Conservation (phyloP, 2,797 vertebrate species). For the Triplophysa bombifrons region DNA sequence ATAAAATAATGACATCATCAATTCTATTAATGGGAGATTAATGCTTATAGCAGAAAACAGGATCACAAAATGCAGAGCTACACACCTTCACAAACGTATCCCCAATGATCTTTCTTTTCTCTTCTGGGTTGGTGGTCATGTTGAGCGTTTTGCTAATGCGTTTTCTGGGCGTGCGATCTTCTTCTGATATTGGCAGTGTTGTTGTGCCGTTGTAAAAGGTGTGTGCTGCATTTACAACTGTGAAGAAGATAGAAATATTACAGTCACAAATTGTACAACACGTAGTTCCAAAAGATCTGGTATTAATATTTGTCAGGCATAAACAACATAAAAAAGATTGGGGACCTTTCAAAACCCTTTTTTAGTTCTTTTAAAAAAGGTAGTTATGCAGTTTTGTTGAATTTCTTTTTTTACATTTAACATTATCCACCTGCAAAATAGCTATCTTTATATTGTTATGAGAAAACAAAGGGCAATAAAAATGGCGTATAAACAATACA, state of each 20-base stretch:
- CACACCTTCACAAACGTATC: constrained; percentile 97
- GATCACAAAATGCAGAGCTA: background rate
- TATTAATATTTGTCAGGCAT: too few species aligned
- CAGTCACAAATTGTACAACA: too few species aligned
- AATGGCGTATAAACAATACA: too few species aligned
- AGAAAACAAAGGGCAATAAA: too few species aligned
- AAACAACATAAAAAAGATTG: too few species aligned
- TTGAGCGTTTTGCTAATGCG: constrained; percentile 98
- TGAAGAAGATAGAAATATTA: constrained; percentile 3
- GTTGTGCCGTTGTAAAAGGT: constrained; percentile 99
- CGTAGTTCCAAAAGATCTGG: too few species aligned
- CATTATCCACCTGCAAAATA: too few species aligned
- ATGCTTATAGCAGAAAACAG: background rate
- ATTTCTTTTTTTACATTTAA: too few species aligned
- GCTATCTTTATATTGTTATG: too few species aligned
- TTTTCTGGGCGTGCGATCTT: constrained; percentile 96
- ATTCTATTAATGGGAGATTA: background rate
- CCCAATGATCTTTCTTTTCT: constrained; percentile 98
- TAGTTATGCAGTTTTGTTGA: too few species aligned
- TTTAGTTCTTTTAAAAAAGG: too few species aligned
- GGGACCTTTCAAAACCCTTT: too few species aligned
- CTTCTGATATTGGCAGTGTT: constrained; percentile 96
- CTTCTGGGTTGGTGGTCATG: constrained; percentile 98
- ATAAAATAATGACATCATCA: constrained; percentile 2
- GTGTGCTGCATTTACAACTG: constrained; percentile 98